A percentile compares a stretch with the other conserved stretches of the same genome.
Conservation (phyloP, 2,113 vertebrate species). For the Epinephelus moara region DNA sequence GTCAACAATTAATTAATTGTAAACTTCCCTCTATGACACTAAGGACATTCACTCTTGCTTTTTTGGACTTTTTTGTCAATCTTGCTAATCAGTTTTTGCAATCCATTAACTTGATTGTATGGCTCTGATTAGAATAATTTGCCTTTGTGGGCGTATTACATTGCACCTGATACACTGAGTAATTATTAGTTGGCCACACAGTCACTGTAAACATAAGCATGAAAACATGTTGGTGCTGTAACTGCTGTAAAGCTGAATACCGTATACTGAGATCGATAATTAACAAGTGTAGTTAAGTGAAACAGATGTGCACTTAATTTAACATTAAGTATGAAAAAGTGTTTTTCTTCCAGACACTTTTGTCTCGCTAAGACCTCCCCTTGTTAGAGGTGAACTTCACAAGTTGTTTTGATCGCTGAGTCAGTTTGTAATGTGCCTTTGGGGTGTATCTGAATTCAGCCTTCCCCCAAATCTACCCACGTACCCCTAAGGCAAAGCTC, state of each 20-base stretch:
- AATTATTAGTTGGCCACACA: slow-evolving; percentile 51
- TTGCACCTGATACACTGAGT: slow-evolving; percentile 60
- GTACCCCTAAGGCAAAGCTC: slow-evolving; percentile 80
- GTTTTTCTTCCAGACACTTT: slow-evolving; percentile 39
- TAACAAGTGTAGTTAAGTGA: neutral
- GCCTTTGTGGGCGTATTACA: slow-evolving; percentile 56
- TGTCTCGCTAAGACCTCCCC: slow-evolving; percentile 64
- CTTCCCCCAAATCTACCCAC: slow-evolving; percentile 81
- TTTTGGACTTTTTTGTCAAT: slow-evolving; percentile 64
- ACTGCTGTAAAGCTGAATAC: neutral
- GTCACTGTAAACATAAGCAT: slow-evolving; percentile 44
- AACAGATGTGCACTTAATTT: slow-evolving; percentile 49
- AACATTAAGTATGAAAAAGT: slow-evolving; percentile 32
- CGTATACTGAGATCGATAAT: slow-evolving; percentile 15
- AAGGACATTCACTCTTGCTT: slow-evolving; percentile 48
- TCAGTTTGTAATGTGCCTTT: slow-evolving; percentile 80
- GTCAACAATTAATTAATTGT: slow-evolving; percentile 73
- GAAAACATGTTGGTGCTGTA: slow-evolving; percentile 21
- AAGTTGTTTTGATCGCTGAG: slow-evolving; percentile 82
- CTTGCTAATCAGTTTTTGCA: slow-evolving; percentile 75
- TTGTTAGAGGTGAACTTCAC: slow-evolving; percentile 78
- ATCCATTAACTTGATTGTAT: slow-evolving; percentile 77
- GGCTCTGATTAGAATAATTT: slow-evolving; percentile 66
- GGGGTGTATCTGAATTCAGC: slow-evolving; percentile 76
- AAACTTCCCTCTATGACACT: slow-evolving; percentile 67